Conservation (phyloP, 2,888 invertebrate genomes). For the Mythimna albipuncta region DNA sequence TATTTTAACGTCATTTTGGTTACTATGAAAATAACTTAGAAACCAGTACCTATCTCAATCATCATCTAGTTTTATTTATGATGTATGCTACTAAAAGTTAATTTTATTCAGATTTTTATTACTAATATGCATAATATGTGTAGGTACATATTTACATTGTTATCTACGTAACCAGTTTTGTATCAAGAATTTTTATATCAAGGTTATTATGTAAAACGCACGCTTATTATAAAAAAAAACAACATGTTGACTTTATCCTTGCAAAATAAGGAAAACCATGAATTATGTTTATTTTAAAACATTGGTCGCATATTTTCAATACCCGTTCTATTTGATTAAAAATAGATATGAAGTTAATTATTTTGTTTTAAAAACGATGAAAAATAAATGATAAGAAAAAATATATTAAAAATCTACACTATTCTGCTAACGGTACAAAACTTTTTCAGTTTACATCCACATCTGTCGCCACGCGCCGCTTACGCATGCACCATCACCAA, state of each 20-base stretch:
- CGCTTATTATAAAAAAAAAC: neutral
- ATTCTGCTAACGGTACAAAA: conserved; percentile 75
- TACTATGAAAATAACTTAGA: neutral
- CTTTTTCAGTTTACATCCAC: conserved; percentile 86
- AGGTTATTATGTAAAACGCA: conserved; percentile 1
- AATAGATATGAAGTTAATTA: neutral
- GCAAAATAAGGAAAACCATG: conserved; percentile 29
- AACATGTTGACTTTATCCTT: neutral
- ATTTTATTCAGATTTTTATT: conserved; percentile 4
- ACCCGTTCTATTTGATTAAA: neutral
- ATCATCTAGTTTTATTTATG: neutral
- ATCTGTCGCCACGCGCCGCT: conserved; percentile 87
- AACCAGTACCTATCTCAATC: neutral
- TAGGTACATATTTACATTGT: neutral
- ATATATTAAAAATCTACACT: neutral
- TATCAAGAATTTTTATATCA: conserved; percentile 2
- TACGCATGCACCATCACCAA: conserved; percentile 74
- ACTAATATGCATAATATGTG: neutral
- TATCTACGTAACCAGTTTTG: neutral
- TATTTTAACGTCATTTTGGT: neutral
- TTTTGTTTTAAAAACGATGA: neutral
- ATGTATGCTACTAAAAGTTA: neutral
- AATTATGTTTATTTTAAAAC: neutral
- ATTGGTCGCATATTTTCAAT: neutral
- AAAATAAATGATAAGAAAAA: neutral